Base-by-base conservation (phyloP, 2,113 vertebrate genomes). In the Megalops atlanticus region DNA sequence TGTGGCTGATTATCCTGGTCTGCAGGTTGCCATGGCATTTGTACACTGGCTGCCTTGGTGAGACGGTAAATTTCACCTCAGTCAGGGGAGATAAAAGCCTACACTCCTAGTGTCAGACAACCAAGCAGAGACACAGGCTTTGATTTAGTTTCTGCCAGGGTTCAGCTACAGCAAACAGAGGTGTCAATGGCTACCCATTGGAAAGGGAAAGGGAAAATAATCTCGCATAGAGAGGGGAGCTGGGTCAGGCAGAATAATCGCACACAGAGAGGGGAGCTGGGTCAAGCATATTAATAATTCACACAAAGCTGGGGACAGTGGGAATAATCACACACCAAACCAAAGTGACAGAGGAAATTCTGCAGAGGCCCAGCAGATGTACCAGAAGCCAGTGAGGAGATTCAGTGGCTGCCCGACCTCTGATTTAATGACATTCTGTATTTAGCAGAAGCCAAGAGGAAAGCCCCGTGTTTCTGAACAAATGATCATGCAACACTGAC, bases 301-400 rank as follows among this genome's bases (percentile, higher is more conserved):
- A n/a, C n/a, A n/a, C n/a, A n/a, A n/a, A n/a, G n/a, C n/a, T n/a
- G n/a, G n/a, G n/a, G n/a, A n/a, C n/a, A n/a, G n/a, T n/a, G 49
- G 24, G n/a, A 64, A 64, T 64, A 64, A 64, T 64, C 58, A 31
- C 58, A 64, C 58, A 64, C 58, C 43, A 45, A n/a, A 58, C 52
- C 18, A 5, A 58, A 58, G 18, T 58, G 24, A n/a, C 3, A 5
- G 52, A 21, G 18, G n/a, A n/a, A n/a, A n/a, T n/a, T n/a, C n/a
- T 24, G 24, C 52, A 15, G 7, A 21, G 52, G 52, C n/a, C 21
- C 52, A 58, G 52, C 0, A 24, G 14, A 45, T 45, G 43, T 45
- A 45, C 7, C 14, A 58, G 2, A 4, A n/a, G 18, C 52, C 52
- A n/a, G 21, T n/a, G 24, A 58, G 1, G 18, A 18, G n/a, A 58